phyloP scores from a whole-genome alignment of 2,113 vertebrate species.

The Oryzias curvinotus region DNA sequence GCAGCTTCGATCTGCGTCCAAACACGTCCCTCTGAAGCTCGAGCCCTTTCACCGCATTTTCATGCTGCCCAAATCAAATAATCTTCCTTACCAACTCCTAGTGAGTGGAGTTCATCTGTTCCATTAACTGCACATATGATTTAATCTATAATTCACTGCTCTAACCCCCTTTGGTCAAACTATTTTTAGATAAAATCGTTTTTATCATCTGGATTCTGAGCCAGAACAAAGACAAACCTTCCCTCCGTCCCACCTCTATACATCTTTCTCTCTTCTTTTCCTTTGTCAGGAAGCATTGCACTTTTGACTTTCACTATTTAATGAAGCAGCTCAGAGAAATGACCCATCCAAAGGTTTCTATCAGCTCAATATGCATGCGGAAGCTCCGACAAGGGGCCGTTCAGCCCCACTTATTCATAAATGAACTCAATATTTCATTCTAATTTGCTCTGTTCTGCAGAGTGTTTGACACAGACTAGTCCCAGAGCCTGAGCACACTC shows the following conservation, averaged over 20 bases:
- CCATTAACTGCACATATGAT: no score
- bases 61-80: constrained; percentile 1
- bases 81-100: not conserved
- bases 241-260: constrained; percentile 41
- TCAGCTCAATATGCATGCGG: constrained; percentile 71
- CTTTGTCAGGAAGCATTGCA: constrained; percentile 54
- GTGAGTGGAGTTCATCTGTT: no score
- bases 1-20: no score
- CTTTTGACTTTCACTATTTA: constrained; percentile 77
- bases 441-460: constrained; percentile 63
- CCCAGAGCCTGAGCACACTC: constrained; percentile 36
- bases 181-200: constrained; percentile 24
- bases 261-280: constrained; percentile 31
- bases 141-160: constrained; percentile 9
- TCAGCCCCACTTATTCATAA: constrained; percentile 77
- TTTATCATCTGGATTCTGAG: constrained; percentile 32
- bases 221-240: constrained; percentile 22
- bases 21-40: not conserved
- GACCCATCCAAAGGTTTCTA: constrained; percentile 74
- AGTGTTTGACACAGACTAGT: constrained; percentile 60
- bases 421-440: constrained; percentile 77
- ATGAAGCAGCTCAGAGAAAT: constrained; percentile 77
- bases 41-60: constrained; percentile 3
- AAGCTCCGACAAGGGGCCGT: constrained; percentile 68
- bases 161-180: not conserved